Conservation (phyloP, 2,888 invertebrate genomes). For the Apodemia zela region DNA sequence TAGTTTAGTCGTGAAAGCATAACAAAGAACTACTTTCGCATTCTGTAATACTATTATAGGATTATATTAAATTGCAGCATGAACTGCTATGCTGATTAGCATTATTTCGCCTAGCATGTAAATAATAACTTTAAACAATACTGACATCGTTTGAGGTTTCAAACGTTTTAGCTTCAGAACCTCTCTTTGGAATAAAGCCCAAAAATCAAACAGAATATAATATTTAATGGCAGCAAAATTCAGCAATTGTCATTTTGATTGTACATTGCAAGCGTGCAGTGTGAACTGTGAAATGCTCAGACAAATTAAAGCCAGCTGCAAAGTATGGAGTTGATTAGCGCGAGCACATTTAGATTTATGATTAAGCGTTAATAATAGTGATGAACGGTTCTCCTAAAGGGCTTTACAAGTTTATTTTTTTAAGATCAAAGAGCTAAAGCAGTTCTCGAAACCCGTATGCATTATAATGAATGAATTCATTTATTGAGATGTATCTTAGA, state of each 20-base stretch:
- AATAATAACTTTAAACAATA: too few species aligned
- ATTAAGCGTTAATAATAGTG: slow-evolving; percentile 40
- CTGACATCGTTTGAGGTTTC: too few species aligned
- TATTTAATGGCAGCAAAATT: not conserved
- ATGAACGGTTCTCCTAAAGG: slow-evolving; percentile 20
- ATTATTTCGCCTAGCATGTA: too few species aligned
- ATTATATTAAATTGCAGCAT: not conserved
- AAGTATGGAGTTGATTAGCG: slow-evolving; percentile 57
- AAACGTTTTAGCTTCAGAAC: not conserved
- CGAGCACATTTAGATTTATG: slow-evolving; percentile 64
- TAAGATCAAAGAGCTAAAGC: slow-evolving; percentile 31
- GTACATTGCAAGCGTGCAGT: slow-evolving; percentile 28
- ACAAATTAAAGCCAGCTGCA: slow-evolving; percentile 72
- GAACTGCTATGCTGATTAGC: too few species aligned
- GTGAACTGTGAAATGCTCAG: slow-evolving; percentile 56
- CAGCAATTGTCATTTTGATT: not conserved
- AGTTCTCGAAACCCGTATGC: slow-evolving; percentile 27
- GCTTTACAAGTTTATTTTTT: slow-evolving; percentile 28
- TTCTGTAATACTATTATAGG: too few species aligned
- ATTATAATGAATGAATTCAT: slow-evolving; percentile 20
- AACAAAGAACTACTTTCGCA: too few species aligned
- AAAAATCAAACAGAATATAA: not conserved
- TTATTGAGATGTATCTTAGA: slow-evolving; percentile 19
- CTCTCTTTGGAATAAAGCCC: not conserved
- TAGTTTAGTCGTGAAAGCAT: too few species aligned